Base-by-base conservation (phyloP, 2,797 vertebrate species). In the Xiphophorus birchmanni region DNA sequence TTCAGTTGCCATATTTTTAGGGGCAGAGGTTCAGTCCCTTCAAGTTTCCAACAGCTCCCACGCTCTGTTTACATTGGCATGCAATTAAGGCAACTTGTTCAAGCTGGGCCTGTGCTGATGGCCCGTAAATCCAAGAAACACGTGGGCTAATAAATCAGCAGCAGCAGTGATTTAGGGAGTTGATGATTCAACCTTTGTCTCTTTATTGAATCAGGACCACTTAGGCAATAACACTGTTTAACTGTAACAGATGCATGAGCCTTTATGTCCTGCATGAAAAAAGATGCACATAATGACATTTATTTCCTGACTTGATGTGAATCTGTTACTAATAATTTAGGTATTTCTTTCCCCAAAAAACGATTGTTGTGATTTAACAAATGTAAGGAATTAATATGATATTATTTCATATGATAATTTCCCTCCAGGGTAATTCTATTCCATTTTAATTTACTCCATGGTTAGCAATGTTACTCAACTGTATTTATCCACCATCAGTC, bases 61-160 rank as follows among this genome's bases (percentile, higher is more conserved):
- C 83, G 78, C 79, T 88, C 83, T 93, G 85, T 94, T 91, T 93
- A 83, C 83, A 67, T 76, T 93, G 90, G 89, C 88, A 86, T 69
- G 86, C 83, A 81, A 77, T 89, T 89, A 89, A 88, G 83, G 81
- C 54, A 73, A 88, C 65, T 82, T 76, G 48, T 90, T 90, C 81
- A 86, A 86, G 75, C 83, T 82, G 80, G 75, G 89, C 86, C 84
- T 67, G 63, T 83, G 79, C 71, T 77, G 45, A 82, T 74, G 83
- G 76, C 79, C 82, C 85, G 82, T 80, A 72, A 77, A 73, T 75
- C 78, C 74, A 79, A 84, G 86, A 90, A 82, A 84, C 89, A 86
- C 84, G 71, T 42, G 56, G 79, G 80, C 76, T 78, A 85, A 88
- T 77, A 73, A 73, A 45, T 76, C 88, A 90, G 79, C 80, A 76